Evolutionary conservation across 1,140 invertebrate species (phyloP).

Genomic region (Teleogryllus occipitalis): DNA sequence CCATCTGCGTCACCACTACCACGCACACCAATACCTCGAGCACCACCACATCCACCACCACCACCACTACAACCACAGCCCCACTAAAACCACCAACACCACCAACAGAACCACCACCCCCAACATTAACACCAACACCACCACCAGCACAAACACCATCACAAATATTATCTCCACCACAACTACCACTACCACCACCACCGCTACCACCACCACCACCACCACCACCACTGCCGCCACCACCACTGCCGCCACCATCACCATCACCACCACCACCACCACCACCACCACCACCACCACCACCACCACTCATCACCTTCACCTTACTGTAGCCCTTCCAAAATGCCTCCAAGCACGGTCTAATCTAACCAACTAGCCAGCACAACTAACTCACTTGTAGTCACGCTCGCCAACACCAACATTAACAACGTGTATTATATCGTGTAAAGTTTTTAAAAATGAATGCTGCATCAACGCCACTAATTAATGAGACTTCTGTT

Average conservation of each 20-base stretch:
- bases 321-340: too few relatives aligned
- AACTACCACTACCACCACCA: background rate
- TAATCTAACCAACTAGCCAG: background rate
- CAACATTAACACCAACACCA: background rate
- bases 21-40: background rate
- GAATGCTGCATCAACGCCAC: too few relatives aligned
- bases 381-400: background rate
- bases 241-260: background rate
- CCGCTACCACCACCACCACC: background rate
- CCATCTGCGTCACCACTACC: background rate
- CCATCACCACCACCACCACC: background rate
- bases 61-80: background rate
- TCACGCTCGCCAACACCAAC: background rate
- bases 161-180: background rate
- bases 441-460: too few relatives aligned
- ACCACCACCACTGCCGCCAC: background rate
- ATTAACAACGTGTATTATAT: too few relatives aligned
- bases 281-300: background rate
- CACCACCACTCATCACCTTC: too few relatives aligned
- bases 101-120: background rate
- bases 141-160: background rate
- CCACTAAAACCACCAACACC: background rate
- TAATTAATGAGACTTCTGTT: too few relatives aligned
- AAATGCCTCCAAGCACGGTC: background rate
- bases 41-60: background rate